phyloP scores from a whole-genome alignment of 2,797 vertebrate genomes.

The Periparus ater region DNA sequence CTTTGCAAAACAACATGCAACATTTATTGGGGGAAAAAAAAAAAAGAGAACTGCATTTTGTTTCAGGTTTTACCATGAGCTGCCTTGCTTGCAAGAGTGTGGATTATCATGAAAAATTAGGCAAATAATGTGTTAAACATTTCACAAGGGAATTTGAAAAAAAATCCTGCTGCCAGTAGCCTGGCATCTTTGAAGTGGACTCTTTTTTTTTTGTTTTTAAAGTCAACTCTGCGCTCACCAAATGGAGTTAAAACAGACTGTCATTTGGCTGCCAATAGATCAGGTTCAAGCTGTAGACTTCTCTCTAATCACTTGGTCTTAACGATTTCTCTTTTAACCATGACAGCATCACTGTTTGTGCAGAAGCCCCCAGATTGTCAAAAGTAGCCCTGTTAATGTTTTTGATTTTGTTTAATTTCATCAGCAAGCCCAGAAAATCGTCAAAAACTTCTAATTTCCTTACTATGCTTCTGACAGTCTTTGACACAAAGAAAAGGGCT shows the following conservation, averaged over 20 bases:
- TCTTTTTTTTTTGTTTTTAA: neutral
- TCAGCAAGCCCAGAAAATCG: neutral
- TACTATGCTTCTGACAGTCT: neutral
- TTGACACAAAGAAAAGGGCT: neutral
- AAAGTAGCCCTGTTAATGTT: neutral
- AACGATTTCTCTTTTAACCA: neutral
- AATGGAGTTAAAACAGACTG: neutral
- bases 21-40: neutral
- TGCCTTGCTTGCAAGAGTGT: neutral
- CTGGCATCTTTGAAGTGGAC: neutral
- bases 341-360: neutral
- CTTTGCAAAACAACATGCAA: neutral
- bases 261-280: neutral
- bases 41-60: neutral
- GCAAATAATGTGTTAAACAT: neutral
- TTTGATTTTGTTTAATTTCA: constrained; percentile 30
- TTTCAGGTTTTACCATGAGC: neutral
- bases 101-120: neutral
- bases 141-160: neutral
- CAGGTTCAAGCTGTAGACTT: neutral
- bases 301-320: neutral
- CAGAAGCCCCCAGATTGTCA: neutral
- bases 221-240: neutral
- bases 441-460: neutral
- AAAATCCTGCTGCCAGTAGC: neutral